phyloP scores from a whole-genome alignment of 1,140 invertebrate species.

The Aphelenchoides besseyi region DNA sequence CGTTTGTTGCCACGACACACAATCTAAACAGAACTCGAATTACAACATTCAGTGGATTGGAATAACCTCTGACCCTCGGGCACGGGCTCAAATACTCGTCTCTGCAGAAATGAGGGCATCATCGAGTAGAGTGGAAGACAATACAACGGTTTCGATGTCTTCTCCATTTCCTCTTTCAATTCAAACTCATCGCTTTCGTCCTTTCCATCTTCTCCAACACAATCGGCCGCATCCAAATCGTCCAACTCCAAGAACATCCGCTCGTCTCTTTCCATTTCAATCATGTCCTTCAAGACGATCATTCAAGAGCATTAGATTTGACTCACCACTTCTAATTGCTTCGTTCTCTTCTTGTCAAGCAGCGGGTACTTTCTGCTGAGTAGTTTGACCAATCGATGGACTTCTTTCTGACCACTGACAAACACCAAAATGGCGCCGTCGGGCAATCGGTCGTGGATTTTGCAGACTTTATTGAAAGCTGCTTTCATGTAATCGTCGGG shows the following conservation, averaged over 20 bases:
- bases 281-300: neutral
- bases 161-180: neutral
- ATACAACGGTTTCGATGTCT: constrained; percentile 71
- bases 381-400: constrained; percentile 71
- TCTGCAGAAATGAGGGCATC: constrained; percentile 78
- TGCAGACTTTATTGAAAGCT: constrained; percentile 74
- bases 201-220: neutral
- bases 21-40: no score
- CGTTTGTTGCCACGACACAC: constrained; percentile 91
- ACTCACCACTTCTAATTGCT: neutral
- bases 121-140: constrained; percentile 90
- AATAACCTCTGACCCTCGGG: constrained; percentile 77
- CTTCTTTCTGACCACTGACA: constrained; percentile 75
- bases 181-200: constrained; percentile 6
- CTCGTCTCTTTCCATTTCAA: constrained; percentile 5
- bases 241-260: neutral
- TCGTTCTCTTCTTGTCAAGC: constrained; percentile 41
- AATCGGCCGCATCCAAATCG: neutral
- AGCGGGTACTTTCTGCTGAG: constrained; percentile 70
- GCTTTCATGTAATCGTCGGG: constrained; percentile 82
- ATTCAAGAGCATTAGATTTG: neutral
- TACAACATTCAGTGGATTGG: no score
- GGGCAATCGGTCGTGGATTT: constrained; percentile 85
- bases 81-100: constrained; percentile 76
- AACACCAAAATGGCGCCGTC: constrained; percentile 87